These are phyloP conservation scores for Palythoa grandis DNA, from an alignment of 92 coral and sea anemone species.

Conservation along the genomic window DNA sequence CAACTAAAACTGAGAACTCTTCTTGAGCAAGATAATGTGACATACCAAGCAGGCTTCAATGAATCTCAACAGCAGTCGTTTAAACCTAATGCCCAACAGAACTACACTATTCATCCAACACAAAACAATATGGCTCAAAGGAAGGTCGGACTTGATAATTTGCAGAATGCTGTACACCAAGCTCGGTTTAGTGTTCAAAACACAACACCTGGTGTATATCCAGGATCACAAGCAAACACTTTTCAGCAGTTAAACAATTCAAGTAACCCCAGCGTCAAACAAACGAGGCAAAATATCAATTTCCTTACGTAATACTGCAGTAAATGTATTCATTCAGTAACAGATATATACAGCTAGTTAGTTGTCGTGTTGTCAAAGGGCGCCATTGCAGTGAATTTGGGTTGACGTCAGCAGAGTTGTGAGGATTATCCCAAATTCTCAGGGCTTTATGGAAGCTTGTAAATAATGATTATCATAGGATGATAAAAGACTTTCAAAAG, in stretches of 20 bases:
- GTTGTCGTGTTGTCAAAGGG: background rate
- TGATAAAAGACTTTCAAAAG: background rate
- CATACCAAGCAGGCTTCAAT: conserved; percentile 1
- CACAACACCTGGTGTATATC: conserved; percentile 1
- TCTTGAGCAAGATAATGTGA: conserved; percentile 7
- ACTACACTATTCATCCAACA: conserved; percentile 17
- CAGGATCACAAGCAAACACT: background rate
- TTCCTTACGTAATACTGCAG: conserved; percentile 15
- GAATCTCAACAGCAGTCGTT: conserved; percentile 11
- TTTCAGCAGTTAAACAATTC: conserved; percentile 15
- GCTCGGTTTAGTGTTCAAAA: conserved; percentile 10
- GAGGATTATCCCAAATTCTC: background rate
- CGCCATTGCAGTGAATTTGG: background rate
- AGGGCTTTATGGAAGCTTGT: background rate
- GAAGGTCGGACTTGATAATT: background rate
- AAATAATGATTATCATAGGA: background rate
- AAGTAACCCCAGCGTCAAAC: background rate
- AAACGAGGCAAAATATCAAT: conserved; percentile 20
- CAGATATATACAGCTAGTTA: background rate
- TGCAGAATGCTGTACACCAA: background rate
- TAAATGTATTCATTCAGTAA: background rate
- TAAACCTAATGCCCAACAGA: conserved; percentile 21
- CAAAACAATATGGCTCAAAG: conserved; percentile 26
- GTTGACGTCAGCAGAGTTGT: background rate
- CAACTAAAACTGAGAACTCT: conserved; percentile 11